Percentiles rank a stretch among this genome's conserved stretches.
phyloP scores from a whole-genome alignment of 2,888 invertebrate genomes.

The Geophilus truncorum region DNA sequence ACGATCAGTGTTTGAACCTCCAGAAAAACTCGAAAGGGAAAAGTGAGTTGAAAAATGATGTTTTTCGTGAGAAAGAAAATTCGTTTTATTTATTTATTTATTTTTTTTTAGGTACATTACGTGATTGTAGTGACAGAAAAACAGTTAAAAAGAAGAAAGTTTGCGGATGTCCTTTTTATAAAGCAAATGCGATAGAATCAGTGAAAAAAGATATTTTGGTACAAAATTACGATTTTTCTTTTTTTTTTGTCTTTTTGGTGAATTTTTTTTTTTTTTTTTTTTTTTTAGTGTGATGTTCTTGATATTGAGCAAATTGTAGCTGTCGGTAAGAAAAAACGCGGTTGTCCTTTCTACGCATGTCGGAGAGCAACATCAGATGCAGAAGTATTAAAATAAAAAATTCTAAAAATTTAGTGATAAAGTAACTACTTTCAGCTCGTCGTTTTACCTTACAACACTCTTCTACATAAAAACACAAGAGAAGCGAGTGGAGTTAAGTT shows the following conservation, averaged over 20 bases:
- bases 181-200: conserved; percentile 58
- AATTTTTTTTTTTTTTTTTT: conserved; percentile 1
- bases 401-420: background rate
- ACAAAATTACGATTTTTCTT: background rate
- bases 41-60: no score
- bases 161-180: conserved; percentile 65
- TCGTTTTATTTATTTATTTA: background rate
- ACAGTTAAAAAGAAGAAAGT: conserved; percentile 58
- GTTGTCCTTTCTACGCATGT: conserved; percentile 92
- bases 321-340: conserved; percentile 62
- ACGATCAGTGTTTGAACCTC: conserved; percentile 81
- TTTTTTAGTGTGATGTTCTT: conserved; percentile 56
- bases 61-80: conserved; percentile 47
- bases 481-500: conserved; percentile 65
- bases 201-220: conserved; percentile 43
- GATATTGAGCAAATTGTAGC: conserved; percentile 83
- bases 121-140: conserved; percentile 31
- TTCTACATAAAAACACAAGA: conserved; percentile 73
- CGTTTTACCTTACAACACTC: conserved; percentile 69
- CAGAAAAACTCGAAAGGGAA: conserved; percentile 59
- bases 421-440: conserved; percentile 53
- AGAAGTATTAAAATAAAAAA: conserved; percentile 54
- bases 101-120: background rate
- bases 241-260: no score
- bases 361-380: conserved; percentile 75